Evolutionary conservation across 2,888 invertebrate species (phyloP).

Genomic region (Drosophila quasianomalipes): DNA sequence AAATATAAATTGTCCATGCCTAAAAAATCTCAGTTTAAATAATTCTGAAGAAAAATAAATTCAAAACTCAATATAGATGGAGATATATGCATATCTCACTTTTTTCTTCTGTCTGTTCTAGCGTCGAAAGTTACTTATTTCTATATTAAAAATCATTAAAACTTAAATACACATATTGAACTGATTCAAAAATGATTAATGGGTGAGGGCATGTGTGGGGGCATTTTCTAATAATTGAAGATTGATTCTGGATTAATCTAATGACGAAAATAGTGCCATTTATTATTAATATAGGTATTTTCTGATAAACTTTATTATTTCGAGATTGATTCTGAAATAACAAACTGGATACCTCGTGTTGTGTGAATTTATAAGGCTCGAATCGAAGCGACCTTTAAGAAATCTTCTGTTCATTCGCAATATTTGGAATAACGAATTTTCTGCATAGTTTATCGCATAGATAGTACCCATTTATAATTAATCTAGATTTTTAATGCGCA

Average conservation of each 20-base stretch:
- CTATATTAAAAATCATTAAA: too few species aligned
- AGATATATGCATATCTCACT: background rate
- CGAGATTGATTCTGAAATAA: background rate
- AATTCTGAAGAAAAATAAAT: background rate
- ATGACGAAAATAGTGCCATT: background rate
- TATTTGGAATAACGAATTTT: background rate
- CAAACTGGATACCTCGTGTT: background rate
- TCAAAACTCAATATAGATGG: background rate
- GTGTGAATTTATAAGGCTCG: background rate
- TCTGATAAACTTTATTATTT: background rate
- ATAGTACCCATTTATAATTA: background rate
- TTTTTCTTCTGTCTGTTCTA: background rate
- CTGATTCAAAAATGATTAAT: too few species aligned
- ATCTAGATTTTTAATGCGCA: background rate
- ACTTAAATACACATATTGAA: too few species aligned
- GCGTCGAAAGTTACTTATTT: background rate
- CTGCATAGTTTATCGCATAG: background rate
- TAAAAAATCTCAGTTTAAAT: background rate
- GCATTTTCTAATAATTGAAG: background rate
- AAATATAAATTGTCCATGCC: background rate
- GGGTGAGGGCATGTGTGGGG: too few species aligned
- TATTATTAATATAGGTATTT: background rate
- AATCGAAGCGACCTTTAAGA: background rate
- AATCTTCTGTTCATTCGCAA: background rate
- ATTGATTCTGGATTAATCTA: background rate